A percentile compares a stretch with the other conserved stretches of the same genome.
Evolutionary conservation across 2,113 vertebrate genomes (phyloP).

Genomic region (Dasyornis broadbenti): DNA sequence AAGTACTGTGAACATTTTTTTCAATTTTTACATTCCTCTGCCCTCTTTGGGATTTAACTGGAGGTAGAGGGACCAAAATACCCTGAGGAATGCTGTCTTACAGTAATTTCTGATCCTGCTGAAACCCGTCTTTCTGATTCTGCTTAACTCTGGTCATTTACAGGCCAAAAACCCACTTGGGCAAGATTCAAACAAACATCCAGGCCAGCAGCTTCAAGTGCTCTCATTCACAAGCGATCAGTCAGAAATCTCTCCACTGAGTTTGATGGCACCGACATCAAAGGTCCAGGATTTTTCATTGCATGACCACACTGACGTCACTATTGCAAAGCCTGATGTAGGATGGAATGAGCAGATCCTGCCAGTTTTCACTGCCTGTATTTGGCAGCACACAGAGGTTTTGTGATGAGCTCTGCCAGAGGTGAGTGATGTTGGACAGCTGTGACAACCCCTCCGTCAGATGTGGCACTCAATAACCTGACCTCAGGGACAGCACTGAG

Average conservation of each 20-base stretch:
- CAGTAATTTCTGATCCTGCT: constrained; percentile 4
- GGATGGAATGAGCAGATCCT: not conserved
- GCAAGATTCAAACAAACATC: not conserved
- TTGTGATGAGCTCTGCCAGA: not conserved
- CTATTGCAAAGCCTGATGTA: not conserved
- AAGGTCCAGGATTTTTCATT: not conserved
- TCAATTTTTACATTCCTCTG: not conserved
- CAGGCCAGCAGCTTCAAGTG: not conserved
- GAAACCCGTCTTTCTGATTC: not conserved
- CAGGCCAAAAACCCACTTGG: not conserved
- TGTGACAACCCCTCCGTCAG: not conserved
- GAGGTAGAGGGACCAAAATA: not conserved
- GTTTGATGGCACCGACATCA: not conserved
- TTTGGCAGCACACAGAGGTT: not conserved
- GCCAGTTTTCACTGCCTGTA: not conserved
- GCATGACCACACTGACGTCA: not conserved
- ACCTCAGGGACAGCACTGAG: not conserved
- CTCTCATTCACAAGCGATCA: not conserved
- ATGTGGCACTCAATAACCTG: not conserved
- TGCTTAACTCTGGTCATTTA: not conserved
- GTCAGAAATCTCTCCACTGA: not conserved
- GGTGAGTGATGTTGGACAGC: not conserved
- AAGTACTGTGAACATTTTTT: not conserved
- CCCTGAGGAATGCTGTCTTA: not conserved
- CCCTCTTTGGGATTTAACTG: not conserved